Evolutionary conservation across 2,113 vertebrate species (phyloP).

Genomic region (Clarias gariepinus): DNA sequence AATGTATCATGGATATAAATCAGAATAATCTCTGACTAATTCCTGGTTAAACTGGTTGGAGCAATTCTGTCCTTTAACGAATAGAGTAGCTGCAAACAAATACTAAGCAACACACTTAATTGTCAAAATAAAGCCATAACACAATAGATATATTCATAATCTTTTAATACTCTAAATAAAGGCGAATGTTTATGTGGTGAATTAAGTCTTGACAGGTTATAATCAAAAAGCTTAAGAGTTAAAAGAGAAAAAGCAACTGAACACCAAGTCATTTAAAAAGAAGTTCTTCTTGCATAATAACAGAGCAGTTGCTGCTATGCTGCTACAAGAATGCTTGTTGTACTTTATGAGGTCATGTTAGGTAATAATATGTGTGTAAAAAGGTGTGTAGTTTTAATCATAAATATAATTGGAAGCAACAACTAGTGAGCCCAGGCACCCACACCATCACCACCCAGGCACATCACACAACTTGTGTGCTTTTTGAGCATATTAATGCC

Average conservation of each 20-base stretch:
- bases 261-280: not conserved
- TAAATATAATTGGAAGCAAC: not conserved
- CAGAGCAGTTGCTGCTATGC: not conserved
- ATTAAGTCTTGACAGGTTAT: not conserved
- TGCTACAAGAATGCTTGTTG: not conserved
- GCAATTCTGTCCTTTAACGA: not conserved
- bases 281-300: not conserved
- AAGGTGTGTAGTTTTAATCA: not conserved
- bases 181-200: not conserved
- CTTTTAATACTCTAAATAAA: not conserved
- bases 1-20: not conserved
- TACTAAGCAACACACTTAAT: not conserved
- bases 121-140: not conserved
- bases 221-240: not conserved
- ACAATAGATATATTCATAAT: not conserved
- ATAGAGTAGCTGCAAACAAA: too few relatives aligned
- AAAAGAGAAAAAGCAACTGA: not conserved
- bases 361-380: not conserved
- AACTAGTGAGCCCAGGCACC: too few relatives aligned
- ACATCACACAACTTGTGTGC: too few relatives aligned
- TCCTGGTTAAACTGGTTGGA: not conserved
- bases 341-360: not conserved
- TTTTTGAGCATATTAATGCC: too few relatives aligned
- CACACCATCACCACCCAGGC: too few relatives aligned
- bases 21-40: not conserved